Percentiles rank a stretch among this genome's conserved stretches.
Conservation (phyloP, 2,888 invertebrate genomes). For the Pseudococcus viburni region DNA sequence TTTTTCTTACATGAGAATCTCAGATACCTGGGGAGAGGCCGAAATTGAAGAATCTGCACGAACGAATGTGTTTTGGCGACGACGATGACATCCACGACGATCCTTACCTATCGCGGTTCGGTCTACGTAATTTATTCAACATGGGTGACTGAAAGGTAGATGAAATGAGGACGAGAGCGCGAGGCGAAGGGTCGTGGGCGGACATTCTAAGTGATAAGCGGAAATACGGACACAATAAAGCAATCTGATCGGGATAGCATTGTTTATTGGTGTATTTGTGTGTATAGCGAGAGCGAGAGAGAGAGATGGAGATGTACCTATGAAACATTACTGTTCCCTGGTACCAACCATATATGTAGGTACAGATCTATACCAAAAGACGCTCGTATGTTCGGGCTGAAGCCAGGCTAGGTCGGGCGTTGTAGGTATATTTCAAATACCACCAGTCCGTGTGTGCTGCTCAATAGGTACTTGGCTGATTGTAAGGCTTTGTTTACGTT, state of each 20-base stretch:
- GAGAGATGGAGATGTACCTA: conserved; percentile 33
- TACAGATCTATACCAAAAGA: conserved; percentile 39
- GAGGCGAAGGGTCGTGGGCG: conserved; percentile 55
- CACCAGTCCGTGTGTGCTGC: conserved; percentile 45
- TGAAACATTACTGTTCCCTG: conserved; percentile 35
- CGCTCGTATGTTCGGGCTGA: not conserved
- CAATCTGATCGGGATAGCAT: conserved; percentile 62
- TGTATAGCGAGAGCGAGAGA: not conserved
- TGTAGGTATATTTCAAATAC: conserved; percentile 10
- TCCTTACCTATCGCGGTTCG: not conserved
- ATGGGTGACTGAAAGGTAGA: conserved; percentile 23
- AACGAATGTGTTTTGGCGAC: not conserved
- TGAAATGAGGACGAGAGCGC: conserved; percentile 11
- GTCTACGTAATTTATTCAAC: conserved; percentile 45
- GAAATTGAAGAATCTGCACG: not conserved
- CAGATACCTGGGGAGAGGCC: not conserved
- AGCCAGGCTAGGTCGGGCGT: not conserved
- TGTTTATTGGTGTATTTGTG: conserved; percentile 60
- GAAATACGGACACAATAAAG: conserved; percentile 63
- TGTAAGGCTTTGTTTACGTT: conserved; percentile 65
- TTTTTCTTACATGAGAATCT: not conserved
- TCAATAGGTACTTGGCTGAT: conserved; percentile 66
- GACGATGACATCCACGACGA: not conserved
- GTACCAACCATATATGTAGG: not conserved
- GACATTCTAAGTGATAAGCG: conserved; percentile 61